phyloP scores from a whole-genome alignment of 2,888 invertebrate species.

The Lutraria lutraria region DNA sequence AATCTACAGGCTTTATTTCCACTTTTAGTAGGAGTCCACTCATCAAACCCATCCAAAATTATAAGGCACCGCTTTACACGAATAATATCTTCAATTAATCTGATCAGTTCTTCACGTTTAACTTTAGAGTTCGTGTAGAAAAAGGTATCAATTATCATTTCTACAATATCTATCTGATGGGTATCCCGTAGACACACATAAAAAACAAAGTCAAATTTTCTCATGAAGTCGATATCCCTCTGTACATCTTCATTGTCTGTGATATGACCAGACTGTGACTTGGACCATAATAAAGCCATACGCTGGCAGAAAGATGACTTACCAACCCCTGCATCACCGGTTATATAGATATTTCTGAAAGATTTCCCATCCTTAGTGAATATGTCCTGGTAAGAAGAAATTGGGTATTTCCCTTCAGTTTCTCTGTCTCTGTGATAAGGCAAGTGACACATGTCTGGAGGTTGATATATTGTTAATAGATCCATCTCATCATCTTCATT shows the following conservation, averaged over 20 bases:
- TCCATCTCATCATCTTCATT: not conserved
- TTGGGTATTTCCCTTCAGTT: not conserved
- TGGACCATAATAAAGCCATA: not conserved
- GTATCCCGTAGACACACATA: not conserved
- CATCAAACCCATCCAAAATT: not conserved
- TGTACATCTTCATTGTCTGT: not conserved
- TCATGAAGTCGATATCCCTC: not conserved
- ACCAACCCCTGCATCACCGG: constrained; percentile 6
- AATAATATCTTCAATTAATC: not conserved
- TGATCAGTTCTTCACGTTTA: not conserved
- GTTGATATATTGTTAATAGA: not conserved
- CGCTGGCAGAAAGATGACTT: not conserved
- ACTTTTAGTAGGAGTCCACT: not conserved
- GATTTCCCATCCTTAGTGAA: not conserved
- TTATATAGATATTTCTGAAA: not conserved
- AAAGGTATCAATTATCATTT: not conserved
- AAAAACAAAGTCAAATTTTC: constrained; percentile 8
- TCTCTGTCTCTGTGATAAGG: not conserved
- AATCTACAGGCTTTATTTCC: not conserved
- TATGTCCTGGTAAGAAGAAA: not conserved
- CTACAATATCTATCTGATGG: not conserved
- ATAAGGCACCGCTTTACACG: not conserved
- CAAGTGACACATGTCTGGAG: not conserved
- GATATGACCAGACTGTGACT: not conserved
- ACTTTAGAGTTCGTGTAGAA: not conserved